A percentile compares a stretch with the other conserved stretches of the same genome.
These are phyloP conservation scores for Isurus oxyrinchus DNA, from an alignment of 2,113 vertebrate genomes.

Conservation along the genomic window DNA sequence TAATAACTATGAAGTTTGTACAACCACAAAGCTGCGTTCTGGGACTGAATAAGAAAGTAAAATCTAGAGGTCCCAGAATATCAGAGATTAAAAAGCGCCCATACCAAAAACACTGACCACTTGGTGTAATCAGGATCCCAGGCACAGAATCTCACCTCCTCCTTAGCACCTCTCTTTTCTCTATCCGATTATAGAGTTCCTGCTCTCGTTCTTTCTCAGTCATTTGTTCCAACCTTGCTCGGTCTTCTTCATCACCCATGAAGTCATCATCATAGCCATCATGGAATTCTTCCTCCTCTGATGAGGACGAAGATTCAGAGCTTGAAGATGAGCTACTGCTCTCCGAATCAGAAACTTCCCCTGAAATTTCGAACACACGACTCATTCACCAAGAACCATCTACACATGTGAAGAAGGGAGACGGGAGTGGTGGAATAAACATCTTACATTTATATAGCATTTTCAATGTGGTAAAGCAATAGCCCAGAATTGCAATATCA, in stretches of 20 bases:
- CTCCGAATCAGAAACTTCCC: slow-evolving; percentile 93
- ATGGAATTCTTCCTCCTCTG: slow-evolving; percentile 91
- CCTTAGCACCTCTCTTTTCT: slow-evolving; percentile 95
- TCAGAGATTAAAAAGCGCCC: not conserved
- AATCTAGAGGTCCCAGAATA: not conserved
- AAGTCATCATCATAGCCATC: slow-evolving; percentile 94
- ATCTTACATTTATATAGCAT: not conserved
- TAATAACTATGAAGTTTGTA: not conserved
- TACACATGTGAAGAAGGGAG: not conserved
- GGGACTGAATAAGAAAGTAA: not conserved
- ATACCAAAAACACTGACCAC: not conserved
- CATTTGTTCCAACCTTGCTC: slow-evolving; percentile 94
- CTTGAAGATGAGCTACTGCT: slow-evolving; percentile 95
- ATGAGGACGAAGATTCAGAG: slow-evolving; percentile 89
- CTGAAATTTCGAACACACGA: slow-evolving; percentile 50
- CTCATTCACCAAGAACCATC: not conserved
- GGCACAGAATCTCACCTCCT: slow-evolving; percentile 68
- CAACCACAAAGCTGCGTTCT: not conserved
- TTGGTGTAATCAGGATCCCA: not conserved
- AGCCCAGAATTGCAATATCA: not conserved
- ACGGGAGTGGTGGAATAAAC: not conserved
- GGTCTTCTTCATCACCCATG: slow-evolving; percentile 95
- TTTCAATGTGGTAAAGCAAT: not conserved
- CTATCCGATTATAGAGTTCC: slow-evolving; percentile 93
- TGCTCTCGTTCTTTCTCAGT: slow-evolving; percentile 96